Evolutionary conservation across 1,140 invertebrate species (phyloP).

Genomic region (Caerostris extrusa): DNA sequence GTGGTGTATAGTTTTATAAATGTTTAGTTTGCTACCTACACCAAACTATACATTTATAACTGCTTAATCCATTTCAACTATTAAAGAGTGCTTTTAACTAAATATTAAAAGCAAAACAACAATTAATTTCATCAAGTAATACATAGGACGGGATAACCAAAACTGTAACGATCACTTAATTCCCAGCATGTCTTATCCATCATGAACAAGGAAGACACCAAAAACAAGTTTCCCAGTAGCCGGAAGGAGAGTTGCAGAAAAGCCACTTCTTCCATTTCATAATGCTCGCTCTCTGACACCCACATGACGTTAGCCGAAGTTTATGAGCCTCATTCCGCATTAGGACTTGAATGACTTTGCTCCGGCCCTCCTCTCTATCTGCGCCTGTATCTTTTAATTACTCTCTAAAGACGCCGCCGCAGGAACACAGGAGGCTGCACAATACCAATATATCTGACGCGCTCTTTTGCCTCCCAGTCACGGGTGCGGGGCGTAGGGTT

Average conservation of each 20-base stretch:
- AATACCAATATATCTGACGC: conserved; percentile 75
- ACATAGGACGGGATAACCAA: too few relatives aligned
- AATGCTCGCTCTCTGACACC: conserved; percentile 58
- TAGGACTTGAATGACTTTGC: conserved; percentile 76
- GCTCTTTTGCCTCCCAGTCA: conserved; percentile 48
- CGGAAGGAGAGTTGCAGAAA: neutral
- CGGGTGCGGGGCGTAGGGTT: too few relatives aligned
- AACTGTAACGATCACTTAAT: too few relatives aligned
- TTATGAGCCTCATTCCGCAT: conserved; percentile 73
- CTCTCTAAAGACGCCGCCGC: conserved; percentile 70
- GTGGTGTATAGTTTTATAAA: too few relatives aligned
- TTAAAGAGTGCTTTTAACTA: too few relatives aligned
- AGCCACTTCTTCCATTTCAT: conserved; percentile 34
- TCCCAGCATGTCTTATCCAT: neutral
- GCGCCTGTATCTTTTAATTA: conserved; percentile 75
- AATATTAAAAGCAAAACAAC: too few relatives aligned
- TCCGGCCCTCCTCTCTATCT: conserved; percentile 52
- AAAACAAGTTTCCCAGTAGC: neutral
- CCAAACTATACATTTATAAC: too few relatives aligned
- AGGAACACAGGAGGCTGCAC: conserved; percentile 58
- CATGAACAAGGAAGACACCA: neutral
- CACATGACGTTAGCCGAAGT: conserved; percentile 62
- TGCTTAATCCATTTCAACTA: too few relatives aligned
- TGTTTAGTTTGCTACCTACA: too few relatives aligned
- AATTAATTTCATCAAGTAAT: too few relatives aligned